These are phyloP conservation scores for Neodiprion fabricii DNA, from an alignment of 1,140 invertebrate genomes.

Conservation along the genomic window DNA sequence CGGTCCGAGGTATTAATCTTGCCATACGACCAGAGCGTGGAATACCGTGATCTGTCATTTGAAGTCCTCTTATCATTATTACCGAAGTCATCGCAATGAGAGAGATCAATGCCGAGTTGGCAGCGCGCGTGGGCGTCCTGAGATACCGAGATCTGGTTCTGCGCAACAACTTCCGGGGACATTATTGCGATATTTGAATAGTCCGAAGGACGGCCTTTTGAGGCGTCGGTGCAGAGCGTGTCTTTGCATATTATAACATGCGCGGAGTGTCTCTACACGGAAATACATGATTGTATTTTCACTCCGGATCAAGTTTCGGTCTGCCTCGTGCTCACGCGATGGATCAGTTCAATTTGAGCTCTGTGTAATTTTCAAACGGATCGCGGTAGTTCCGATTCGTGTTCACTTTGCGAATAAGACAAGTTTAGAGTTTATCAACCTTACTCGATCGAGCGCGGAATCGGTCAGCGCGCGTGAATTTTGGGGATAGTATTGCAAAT, in stretches of 20 bases:
- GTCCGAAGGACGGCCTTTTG: not conserved
- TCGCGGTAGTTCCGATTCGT: not conserved
- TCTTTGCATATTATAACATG: not conserved
- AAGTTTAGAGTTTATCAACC: not conserved
- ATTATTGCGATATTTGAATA: slow-evolving; percentile 15
- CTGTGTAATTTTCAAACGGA: not conserved
- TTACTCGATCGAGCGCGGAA: not conserved
- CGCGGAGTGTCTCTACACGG: not conserved
- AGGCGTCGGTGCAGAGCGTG: too few relatives aligned
- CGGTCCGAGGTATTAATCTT: not conserved
- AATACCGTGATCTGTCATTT: not conserved
- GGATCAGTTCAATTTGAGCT: not conserved
- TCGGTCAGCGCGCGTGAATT: too few relatives aligned
- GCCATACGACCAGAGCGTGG: not conserved
- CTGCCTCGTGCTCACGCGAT: not conserved
- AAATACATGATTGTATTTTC: not conserved
- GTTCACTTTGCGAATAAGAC: not conserved
- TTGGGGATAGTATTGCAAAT: too few relatives aligned
- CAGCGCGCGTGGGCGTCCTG: not conserved
- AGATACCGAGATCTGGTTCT: slow-evolving; percentile 10
- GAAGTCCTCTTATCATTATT: not conserved
- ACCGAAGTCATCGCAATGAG: not conserved
- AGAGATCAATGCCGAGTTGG: not conserved
- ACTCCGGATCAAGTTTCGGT: not conserved
- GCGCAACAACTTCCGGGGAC: slow-evolving; percentile 7